phyloP scores from a whole-genome alignment of 1,140 invertebrate genomes.

The Cyclargus thomasi region DNA sequence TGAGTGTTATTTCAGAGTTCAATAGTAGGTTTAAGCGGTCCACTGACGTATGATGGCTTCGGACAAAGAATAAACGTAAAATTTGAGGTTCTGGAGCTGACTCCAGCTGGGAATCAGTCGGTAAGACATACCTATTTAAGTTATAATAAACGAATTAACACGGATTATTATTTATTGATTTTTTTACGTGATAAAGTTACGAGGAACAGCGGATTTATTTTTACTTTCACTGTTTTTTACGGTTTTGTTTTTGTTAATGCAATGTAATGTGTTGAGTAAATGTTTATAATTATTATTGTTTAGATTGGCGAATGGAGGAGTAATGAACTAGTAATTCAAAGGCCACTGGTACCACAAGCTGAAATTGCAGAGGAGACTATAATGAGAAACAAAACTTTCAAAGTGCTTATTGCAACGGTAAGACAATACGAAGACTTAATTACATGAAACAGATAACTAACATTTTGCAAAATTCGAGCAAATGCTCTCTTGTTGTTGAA shows the following conservation, averaged over 20 bases:
- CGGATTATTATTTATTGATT: slow-evolving; percentile 21
- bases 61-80: slow-evolving; percentile 87
- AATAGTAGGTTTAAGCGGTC: slow-evolving; percentile 85
- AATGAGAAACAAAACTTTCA: slow-evolving; percentile 76
- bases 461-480: no score
- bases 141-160: not conserved
- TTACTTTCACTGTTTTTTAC: no score
- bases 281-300: slow-evolving; percentile 26
- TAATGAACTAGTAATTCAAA: slow-evolving; percentile 40
- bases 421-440: no score
- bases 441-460: no score
- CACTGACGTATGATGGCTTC: slow-evolving; percentile 87
- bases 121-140: slow-evolving; percentile 40
- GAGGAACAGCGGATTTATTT: no score
- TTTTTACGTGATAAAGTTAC: no score
- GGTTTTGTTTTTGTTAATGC: no score
- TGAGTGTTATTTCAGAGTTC: slow-evolving; percentile 43
- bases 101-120: slow-evolving; percentile 78
- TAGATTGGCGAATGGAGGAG: slow-evolving; percentile 52
- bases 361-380: slow-evolving; percentile 52
- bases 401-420: slow-evolving; percentile 90
- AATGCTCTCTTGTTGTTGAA: no score
- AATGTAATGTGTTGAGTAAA: no score
- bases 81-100: slow-evolving; percentile 87
- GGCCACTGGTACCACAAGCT: slow-evolving; percentile 37